These are phyloP conservation scores for Plumapathes pennacea DNA, from an alignment of 92 coral and sea anemone genomes.

Conservation along the genomic window DNA sequence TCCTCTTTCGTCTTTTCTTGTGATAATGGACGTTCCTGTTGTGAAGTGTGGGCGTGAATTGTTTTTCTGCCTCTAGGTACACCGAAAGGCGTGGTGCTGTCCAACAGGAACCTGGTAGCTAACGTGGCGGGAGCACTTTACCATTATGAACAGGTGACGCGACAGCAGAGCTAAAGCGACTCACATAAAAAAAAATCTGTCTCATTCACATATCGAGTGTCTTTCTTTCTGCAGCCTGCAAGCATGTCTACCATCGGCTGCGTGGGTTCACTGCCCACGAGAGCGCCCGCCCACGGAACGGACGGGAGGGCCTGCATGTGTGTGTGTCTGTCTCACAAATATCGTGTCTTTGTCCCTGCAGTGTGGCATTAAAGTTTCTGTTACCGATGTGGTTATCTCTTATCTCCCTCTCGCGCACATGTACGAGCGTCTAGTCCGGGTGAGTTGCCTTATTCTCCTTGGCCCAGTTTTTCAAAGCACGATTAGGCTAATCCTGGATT, in stretches of 20 bases:
- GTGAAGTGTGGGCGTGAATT: neutral
- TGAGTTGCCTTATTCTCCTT: too few species aligned
- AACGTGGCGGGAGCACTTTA: conserved; percentile 13
- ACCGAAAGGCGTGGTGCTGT: conserved; percentile 72
- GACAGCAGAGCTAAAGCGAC: too few species aligned
- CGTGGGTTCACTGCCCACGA: too few species aligned
- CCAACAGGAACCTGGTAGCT: conserved; percentile 47
- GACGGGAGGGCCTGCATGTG: too few species aligned
- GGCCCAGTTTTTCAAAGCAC: too few species aligned
- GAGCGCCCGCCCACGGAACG: too few species aligned
- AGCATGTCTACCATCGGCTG: too few species aligned
- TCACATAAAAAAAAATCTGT: too few species aligned
- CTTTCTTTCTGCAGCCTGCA: too few species aligned
- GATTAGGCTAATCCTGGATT: too few species aligned
- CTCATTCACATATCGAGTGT: too few species aligned
- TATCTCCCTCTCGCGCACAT: conserved; percentile 89
- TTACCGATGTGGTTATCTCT: conserved; percentile 60
- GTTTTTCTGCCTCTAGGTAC: conserved; percentile 42
- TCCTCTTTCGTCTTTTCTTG: neutral
- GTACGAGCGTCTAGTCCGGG: conserved; percentile 69
- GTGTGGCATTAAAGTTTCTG: conserved; percentile 11
- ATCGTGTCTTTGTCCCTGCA: conserved; percentile 10
- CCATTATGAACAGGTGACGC: conserved; percentile 34
- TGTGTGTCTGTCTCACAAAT: too few species aligned
- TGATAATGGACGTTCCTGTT: neutral